These are phyloP conservation scores for Petromus typicus DNA, from an alignment of 2,113 vertebrate species.

Conservation along the genomic window DNA sequence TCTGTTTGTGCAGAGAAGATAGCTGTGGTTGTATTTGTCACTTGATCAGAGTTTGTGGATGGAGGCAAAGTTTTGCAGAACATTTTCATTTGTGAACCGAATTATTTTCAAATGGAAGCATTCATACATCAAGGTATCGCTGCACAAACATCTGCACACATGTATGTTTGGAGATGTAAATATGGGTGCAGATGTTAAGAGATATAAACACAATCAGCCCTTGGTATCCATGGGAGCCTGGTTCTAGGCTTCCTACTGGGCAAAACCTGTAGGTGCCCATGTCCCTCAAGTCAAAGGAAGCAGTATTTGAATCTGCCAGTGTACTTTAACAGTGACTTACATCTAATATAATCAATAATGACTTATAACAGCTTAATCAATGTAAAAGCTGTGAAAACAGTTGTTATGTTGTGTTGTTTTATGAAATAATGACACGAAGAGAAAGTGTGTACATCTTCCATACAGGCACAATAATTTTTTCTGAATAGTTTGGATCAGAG, in stretches of 20 bases:
- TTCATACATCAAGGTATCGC: background rate
- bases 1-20: background rate
- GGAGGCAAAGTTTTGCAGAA: background rate
- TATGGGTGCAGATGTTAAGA: background rate
- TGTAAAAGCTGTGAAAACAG: background rate
- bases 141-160: background rate
- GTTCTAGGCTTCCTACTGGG: background rate
- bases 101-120: background rate
- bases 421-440: background rate
- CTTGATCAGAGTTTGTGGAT: background rate
- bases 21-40: background rate
- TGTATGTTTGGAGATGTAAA: background rate
- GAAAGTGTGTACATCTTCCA: background rate
- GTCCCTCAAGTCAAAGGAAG: background rate
- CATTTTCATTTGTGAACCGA: background rate
- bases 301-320: background rate
- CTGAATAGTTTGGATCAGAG: background rate
- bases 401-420: background rate
- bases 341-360: background rate
- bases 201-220: background rate
- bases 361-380: background rate
- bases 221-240: background rate
- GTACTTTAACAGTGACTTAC: background rate
- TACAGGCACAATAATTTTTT: background rate
- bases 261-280: background rate